Evolutionary conservation across 2,797 vertebrate genomes (phyloP), one percentile per base, ranked within the genome.

Genomic region (Gymnocypris eckloni): DNA sequence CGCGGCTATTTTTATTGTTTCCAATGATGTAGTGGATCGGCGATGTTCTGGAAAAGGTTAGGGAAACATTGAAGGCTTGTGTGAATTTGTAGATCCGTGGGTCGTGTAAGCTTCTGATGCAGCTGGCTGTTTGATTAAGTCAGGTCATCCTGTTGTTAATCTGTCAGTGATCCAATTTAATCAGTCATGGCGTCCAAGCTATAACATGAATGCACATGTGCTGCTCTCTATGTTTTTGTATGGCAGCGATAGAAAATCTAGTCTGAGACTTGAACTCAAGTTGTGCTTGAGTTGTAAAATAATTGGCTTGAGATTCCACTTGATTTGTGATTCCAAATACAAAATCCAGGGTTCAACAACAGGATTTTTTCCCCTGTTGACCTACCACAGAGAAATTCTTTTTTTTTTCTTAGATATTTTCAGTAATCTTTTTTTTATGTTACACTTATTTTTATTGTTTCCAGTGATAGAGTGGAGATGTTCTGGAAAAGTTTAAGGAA

Each of bases 1-100:
- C 84, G 88, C 77, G 83, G 89, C 89, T 83, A 87, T 86, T 88
- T 89, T 84, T 87, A 86, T 86, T 82, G 87, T 87, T 86, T 71
- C 22, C 48, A 11, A 54, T 79, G 75, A 85, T 61, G 79, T 69
- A 72, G 33, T 16, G 28, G 43, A 45, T 28, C 5, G 67, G 43
- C 45, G 56, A 75, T 28, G 50, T 71, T 84, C 81, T 79, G 69
- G 15, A 43, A 81, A 72, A 85, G 76, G 84, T 81, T 66, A 81
- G 45, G 15, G 16, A 86, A 86, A 85, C 76, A 73, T 75, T 28
- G 43, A 75, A 71, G 73, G 77, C 71, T 69, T 56, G 48, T 82
- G 54, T 77, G 64, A 79, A 64, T 48, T 81, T 64, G 5, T 37
- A 73, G 37, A 33, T 79, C 54, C 25, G 2, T 79, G 77, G 86